These are phyloP conservation scores for Lampropteryx suffumata DNA, from an alignment of 2,888 invertebrate genomes.

Conservation along the genomic window DNA sequence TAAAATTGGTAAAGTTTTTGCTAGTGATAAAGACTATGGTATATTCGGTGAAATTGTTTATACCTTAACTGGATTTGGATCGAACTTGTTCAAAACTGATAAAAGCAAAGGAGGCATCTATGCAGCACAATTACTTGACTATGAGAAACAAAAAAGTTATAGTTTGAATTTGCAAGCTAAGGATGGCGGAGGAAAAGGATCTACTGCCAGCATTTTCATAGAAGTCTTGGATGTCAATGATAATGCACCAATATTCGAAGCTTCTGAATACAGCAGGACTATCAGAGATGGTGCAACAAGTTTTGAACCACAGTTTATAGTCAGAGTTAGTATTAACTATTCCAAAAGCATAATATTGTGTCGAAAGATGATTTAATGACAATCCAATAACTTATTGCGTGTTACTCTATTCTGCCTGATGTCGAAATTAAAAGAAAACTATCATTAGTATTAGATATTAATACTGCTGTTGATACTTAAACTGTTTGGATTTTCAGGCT, in stretches of 20 bases:
- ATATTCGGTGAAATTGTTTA: conserved; percentile 88
- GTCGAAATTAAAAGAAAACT: too few relatives aligned
- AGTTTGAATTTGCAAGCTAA: conserved; percentile 90
- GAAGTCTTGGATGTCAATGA: conserved; percentile 90
- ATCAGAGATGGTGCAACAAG: conserved; percentile 89
- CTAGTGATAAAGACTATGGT: conserved; percentile 89
- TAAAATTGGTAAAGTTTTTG: conserved; percentile 85
- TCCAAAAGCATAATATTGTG: too few relatives aligned
- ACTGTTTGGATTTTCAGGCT: conserved; percentile 75
- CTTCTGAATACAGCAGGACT: conserved; percentile 87
- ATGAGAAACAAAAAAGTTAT: conserved; percentile 91
- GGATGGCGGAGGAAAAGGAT: conserved; percentile 90
- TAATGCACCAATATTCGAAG: conserved; percentile 88
- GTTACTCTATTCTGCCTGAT: too few relatives aligned
- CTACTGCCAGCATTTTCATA: conserved; percentile 87
- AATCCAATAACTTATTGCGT: too few relatives aligned
- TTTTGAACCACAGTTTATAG: conserved; percentile 91
- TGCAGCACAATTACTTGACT: conserved; percentile 86
- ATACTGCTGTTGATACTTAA: conserved; percentile 3
- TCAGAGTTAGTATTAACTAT: conserved; percentile 77
- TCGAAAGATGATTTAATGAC: too few relatives aligned
- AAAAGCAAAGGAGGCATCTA: conserved; percentile 85
- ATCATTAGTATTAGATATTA: too few relatives aligned
- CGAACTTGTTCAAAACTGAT: conserved; percentile 89
- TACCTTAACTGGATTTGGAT: conserved; percentile 89